These are phyloP conservation scores for Cebidichthys violaceus DNA, from an alignment of 2,113 vertebrate species.

Conservation along the genomic window DNA sequence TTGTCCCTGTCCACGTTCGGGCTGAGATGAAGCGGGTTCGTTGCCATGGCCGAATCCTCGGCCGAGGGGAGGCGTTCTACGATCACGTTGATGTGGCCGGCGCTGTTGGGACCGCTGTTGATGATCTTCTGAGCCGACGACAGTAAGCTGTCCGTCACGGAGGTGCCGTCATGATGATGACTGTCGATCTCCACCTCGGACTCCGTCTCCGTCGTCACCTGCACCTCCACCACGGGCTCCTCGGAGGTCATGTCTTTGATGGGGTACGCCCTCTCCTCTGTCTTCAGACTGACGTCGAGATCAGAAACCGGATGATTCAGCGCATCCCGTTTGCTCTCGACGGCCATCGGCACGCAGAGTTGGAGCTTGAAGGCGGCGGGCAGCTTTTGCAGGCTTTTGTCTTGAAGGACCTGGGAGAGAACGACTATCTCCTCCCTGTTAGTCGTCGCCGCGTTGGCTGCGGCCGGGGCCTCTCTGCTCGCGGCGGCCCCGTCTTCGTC, in stretches of 20 bases:
- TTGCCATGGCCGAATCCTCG: slow-evolving; percentile 86
- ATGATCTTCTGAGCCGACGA: slow-evolving; percentile 98
- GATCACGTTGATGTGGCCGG: slow-evolving; percentile 96
- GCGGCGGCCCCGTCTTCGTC: slow-evolving; percentile 84
- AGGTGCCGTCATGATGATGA: slow-evolving; percentile 11
- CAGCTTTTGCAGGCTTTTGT: slow-evolving; percentile 72
- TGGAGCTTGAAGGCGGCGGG: slow-evolving; percentile 86
- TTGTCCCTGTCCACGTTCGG: slow-evolving; percentile 83
- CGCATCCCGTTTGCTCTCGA: slow-evolving; percentile 51
- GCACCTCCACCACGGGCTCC: slow-evolving; percentile 85
- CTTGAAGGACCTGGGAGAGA: slow-evolving; percentile 79
- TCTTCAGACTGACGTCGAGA: slow-evolving; percentile 59
- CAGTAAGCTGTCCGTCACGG: slow-evolving; percentile 88
- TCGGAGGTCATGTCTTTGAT: slow-evolving; percentile 74
- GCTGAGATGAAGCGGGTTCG: slow-evolving; percentile 87
- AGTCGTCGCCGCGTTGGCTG: background rate
- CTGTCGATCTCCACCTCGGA: slow-evolving; percentile 82
- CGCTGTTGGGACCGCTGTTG: slow-evolving; percentile 90
- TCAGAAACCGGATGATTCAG: slow-evolving; percentile 52
- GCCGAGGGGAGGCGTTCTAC: slow-evolving; percentile 94
- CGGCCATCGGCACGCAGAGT: slow-evolving; percentile 79
- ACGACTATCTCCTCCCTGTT: slow-evolving; percentile 87
- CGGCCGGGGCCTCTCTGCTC: slow-evolving; percentile 70
- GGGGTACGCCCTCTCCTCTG: slow-evolving; percentile 66
- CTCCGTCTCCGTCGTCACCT: slow-evolving; percentile 84